A percentile compares a stretch with the other conserved stretches of the same genome.
phyloP scores from a whole-genome alignment of 2,797 vertebrate species.

The Tiaroga cobitis region DNA sequence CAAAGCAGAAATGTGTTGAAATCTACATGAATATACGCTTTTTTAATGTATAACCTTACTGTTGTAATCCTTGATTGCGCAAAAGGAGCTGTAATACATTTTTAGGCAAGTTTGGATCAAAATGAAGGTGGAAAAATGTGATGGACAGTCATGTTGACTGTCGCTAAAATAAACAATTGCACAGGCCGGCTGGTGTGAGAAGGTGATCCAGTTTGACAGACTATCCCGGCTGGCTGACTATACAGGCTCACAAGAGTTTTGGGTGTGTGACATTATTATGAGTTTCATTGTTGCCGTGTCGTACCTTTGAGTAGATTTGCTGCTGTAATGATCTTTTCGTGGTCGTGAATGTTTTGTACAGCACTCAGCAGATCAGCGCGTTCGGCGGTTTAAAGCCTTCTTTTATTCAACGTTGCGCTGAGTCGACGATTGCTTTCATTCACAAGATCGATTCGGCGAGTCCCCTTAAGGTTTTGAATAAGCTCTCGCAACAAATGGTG shows the following conservation, averaged over 20 bases:
- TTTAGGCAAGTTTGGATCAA: background rate
- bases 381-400: slow-evolving; percentile 52
- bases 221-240: slow-evolving; percentile 10
- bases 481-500: slow-evolving; percentile 5
- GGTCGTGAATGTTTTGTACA: slow-evolving; percentile 53
- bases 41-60: background rate
- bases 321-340: slow-evolving; percentile 59
- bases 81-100: background rate
- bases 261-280: slow-evolving; percentile 24
- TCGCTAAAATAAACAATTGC: background rate
- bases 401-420: slow-evolving; percentile 56
- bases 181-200: background rate
- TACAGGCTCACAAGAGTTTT: slow-evolving; percentile 21
- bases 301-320: slow-evolving; percentile 50
- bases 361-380: slow-evolving; percentile 52
- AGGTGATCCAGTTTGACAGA: slow-evolving; percentile 9
- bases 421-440: slow-evolving; percentile 55
- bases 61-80: background rate
- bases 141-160: background rate
- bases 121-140: background rate
- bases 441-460: slow-evolving; percentile 6
- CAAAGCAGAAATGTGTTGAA: background rate
- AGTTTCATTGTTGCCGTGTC: slow-evolving; percentile 32
- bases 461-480: slow-evolving; percentile 23
- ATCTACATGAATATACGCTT: background rate